Conservation (phyloP, 2,113 vertebrate genomes). For the Nerophis ophidion region DNA sequence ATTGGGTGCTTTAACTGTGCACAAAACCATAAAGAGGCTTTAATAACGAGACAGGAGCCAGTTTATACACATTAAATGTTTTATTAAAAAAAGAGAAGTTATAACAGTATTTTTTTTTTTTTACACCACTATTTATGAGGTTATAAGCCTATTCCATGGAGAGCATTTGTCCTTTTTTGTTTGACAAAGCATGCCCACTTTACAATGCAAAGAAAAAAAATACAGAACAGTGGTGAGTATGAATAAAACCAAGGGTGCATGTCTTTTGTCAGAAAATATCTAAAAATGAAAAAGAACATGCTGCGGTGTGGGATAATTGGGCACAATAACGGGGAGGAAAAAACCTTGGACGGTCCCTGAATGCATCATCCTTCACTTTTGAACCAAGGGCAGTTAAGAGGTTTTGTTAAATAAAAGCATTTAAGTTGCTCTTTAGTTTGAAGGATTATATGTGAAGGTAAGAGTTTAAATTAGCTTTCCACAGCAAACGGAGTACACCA, state of each 20-base stretch:
- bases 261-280: background rate
- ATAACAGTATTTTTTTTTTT: constrained; percentile 83
- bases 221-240: constrained; percentile 14
- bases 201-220: constrained; percentile 65
- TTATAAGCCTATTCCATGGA: constrained; percentile 80
- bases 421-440: background rate
- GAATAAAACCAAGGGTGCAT: constrained; percentile 60
- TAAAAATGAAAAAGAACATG: constrained; percentile 50
- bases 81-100: constrained; percentile 87
- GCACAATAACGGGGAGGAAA: constrained; percentile 36
- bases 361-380: constrained; percentile 13
- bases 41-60: background rate
- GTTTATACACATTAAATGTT: constrained; percentile 72
- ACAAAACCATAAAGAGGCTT: background rate
- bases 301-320: constrained; percentile 32
- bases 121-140: constrained; percentile 85
- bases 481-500: constrained; percentile 27
- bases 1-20: too few relatives aligned
- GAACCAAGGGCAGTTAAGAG: constrained; percentile 7
- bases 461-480: constrained; percentile 18
- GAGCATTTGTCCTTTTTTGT: constrained; percentile 71
- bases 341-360: constrained; percentile 14
- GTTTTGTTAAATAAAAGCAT: background rate
- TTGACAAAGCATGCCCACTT: constrained; percentile 75
- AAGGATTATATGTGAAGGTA: constrained; percentile 20